phyloP scores from a whole-genome alignment of 2,113 vertebrate genomes.

The Tyto alba region DNA sequence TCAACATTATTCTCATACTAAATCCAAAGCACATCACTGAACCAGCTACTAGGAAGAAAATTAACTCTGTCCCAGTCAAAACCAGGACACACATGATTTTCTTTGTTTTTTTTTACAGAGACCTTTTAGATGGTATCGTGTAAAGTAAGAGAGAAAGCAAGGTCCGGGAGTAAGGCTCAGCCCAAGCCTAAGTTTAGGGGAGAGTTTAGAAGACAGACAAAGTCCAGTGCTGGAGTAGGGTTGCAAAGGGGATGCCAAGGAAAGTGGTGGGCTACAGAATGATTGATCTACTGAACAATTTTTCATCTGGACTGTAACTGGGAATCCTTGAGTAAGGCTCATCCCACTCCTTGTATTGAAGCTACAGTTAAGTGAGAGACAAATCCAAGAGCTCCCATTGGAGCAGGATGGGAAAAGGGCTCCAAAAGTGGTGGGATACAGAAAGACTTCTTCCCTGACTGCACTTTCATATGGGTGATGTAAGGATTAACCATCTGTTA shows the following conservation, averaged over 20 bases:
- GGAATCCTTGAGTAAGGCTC: background rate
- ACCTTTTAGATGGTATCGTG: rapidly evolving
- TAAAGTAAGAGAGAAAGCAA: background rate
- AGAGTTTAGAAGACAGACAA: background rate
- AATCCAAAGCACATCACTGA: too few relatives aligned
- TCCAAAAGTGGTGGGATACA: background rate
- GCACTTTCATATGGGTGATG: background rate
- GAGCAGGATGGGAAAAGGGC: background rate
- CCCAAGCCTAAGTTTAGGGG: background rate
- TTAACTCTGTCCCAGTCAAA: too few relatives aligned
- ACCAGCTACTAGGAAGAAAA: too few relatives aligned
- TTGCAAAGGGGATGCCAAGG: background rate
- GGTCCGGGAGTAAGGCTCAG: background rate
- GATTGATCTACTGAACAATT: background rate
- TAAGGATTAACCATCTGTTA: background rate
- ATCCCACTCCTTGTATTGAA: background rate
- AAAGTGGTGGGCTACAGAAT: background rate
- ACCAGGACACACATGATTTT: background rate
- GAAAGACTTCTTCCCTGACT: background rate
- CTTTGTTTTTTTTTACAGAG: background rate
- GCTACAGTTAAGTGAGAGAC: background rate
- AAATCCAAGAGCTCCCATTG: background rate
- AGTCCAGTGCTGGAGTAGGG: background rate
- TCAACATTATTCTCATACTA: too few relatives aligned
- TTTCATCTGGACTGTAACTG: background rate